phyloP scores from a whole-genome alignment of 2,797 vertebrate genomes.

The Spondyliosoma cantharus region DNA sequence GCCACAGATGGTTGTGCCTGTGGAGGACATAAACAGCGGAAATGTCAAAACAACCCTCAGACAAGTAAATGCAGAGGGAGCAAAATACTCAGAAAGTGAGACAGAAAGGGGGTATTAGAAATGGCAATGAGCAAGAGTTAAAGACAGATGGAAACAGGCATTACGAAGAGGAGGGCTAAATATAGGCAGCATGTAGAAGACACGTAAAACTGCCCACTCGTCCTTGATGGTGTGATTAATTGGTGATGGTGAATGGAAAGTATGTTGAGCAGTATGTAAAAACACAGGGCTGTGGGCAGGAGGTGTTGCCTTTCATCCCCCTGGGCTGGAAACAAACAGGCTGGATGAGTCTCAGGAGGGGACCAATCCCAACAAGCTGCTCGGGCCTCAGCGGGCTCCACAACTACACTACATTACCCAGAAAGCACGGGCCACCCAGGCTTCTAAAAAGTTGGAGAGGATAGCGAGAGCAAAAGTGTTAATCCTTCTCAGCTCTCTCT shows the following conservation, averaged over 20 bases:
- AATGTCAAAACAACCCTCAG: slow-evolving; percentile 75
- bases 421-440: slow-evolving; percentile 25
- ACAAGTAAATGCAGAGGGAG: slow-evolving; percentile 51
- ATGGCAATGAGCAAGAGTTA: slow-evolving; percentile 27
- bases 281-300: slow-evolving; percentile 52
- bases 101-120: slow-evolving; percentile 27
- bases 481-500: slow-evolving; percentile 42
- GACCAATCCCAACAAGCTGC: slow-evolving; percentile 17
- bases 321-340: slow-evolving; percentile 38
- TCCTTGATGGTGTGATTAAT: slow-evolving; percentile 51
- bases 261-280: slow-evolving; percentile 68
- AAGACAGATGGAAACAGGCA: slow-evolving; percentile 40
- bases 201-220: slow-evolving; percentile 27
- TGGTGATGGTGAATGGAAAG: slow-evolving; percentile 67
- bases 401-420: slow-evolving; percentile 37
- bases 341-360: slow-evolving; percentile 44
- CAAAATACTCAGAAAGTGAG: slow-evolving; percentile 38
- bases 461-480: slow-evolving; percentile 35
- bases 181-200: slow-evolving; percentile 24
- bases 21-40: slow-evolving; percentile 68
- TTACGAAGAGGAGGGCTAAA: slow-evolving; percentile 34
- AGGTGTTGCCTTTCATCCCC: slow-evolving; percentile 63
- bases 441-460: slow-evolving; percentile 3
- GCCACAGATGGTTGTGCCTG: slow-evolving; percentile 70
- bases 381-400: slow-evolving; percentile 9